Evolutionary conservation across 2,113 vertebrate species (phyloP), one percentile per base, ranked within the genome.

Genomic region (Bagarius yarrelli): DNA sequence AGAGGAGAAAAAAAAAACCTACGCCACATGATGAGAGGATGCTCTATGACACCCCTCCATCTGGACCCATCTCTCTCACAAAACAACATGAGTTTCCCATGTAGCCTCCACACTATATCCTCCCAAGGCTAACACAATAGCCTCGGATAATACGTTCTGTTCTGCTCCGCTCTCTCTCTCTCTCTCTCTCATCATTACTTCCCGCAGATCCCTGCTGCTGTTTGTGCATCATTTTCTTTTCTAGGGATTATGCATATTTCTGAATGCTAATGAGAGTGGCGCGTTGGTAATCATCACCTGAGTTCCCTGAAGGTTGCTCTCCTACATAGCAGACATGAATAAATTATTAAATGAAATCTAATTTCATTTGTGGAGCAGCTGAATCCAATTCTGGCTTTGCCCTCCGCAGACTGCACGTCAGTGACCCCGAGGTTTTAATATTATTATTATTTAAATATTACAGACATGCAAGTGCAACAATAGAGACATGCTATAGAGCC

Each of bases 261-360:
- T 55, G 79, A 83, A 90, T 91, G 89, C 87, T 91, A 91, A 91
- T 91, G 86, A 89, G 86, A 82, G 64, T 40, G 64, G 87, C 87
- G 87, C 87, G 30, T 67, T 90, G 90, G 91, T 90, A 92, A 91
- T 92, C 90, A 92, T 92, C 89, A 91, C 90, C 90, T 91, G 86
- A 84, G 87, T 79, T 79, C 84, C 85, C 81, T 76, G 56, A 86
- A 86, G 84, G 83, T 88, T 79, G 74, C 81, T 77, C 85, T 86
- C 75, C 69, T 59, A 70, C 85, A 78, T 82, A 67, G 81, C 87
- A 81, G 74, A 91, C 89, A 91, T 88, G 89, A 91, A 92, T 89
- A 91, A 91, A 92, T 91, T 91, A 93, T 92, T 90, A 87, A 90
- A 91, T 89, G 76, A 92, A 91, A 91, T 91, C 88, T 80, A 88